These are phyloP conservation scores for Nannoperca australis DNA, from an alignment of 2,797 vertebrate genomes.

Conservation along the genomic window DNA sequence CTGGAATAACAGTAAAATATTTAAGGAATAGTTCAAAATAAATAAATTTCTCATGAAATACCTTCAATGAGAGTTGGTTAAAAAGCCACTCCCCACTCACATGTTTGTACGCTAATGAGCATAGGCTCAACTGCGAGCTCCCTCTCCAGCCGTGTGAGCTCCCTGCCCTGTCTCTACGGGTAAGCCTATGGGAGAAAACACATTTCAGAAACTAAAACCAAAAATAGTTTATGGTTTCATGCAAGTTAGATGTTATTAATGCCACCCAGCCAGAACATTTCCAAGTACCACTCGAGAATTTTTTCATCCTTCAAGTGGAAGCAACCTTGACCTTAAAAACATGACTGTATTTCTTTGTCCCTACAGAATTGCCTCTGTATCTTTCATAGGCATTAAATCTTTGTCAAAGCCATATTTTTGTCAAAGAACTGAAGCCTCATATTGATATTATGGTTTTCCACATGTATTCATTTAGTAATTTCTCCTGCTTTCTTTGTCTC, in stretches of 20 bases:
- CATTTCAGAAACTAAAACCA: too few relatives aligned
- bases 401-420: not conserved
- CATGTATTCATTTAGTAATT: conserved; percentile 17
- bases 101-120: not conserved
- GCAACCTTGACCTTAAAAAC: not conserved
- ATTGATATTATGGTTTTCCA: not conserved
- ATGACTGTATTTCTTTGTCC: conserved; percentile 12
- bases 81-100: not conserved
- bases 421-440: not conserved
- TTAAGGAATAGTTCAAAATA: not conserved
- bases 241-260: conserved; percentile 1
- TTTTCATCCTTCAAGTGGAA: not conserved
- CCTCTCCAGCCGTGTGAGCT: too few relatives aligned
- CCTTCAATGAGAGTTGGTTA: not conserved
- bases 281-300: not conserved
- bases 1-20: not conserved
- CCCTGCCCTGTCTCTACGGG: too few relatives aligned
- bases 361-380: not conserved
- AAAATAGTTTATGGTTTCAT: not conserved
- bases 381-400: not conserved
- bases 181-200: too few relatives aligned
- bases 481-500: conserved; percentile 82
- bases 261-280: conserved; percentile 12
- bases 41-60: too few relatives aligned
- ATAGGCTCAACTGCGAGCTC: too few relatives aligned